Conservation (phyloP, 2,797 vertebrate genomes). For the Rhinella marina region DNA sequence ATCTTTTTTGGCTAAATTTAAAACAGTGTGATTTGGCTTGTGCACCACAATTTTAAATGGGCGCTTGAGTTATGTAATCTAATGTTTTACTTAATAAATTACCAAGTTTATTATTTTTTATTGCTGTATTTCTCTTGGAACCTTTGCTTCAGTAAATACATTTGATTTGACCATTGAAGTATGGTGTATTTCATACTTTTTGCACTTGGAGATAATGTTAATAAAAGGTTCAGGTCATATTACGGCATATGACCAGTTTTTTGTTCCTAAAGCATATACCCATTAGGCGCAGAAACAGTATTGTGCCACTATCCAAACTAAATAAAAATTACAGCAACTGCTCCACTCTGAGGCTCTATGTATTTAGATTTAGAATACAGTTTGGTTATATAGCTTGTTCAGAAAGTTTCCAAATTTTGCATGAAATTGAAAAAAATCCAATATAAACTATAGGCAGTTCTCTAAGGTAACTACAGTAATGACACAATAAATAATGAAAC, state of each 20-base stretch:
- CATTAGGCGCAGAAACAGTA: background rate
- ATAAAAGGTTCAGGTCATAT: background rate
- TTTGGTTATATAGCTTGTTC: background rate
- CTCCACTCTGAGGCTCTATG: background rate
- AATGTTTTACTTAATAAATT: slow-evolving; percentile 45
- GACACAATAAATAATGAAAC: slow-evolving; percentile 36
- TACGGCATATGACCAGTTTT: background rate
- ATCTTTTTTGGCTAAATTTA: slow-evolving; percentile 10
- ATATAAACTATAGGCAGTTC: background rate
- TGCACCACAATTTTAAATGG: background rate
- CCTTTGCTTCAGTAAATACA: slow-evolving; percentile 3
- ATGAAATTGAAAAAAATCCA: background rate
- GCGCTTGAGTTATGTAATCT: slow-evolving; percentile 21
- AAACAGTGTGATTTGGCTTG: slow-evolving; percentile 25
- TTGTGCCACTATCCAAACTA: background rate
- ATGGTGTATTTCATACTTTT: background rate
- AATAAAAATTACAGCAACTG: background rate
- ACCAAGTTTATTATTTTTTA: slow-evolving; percentile 40
- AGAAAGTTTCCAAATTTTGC: background rate
- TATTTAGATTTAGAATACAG: background rate
- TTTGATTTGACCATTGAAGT: slow-evolving; percentile 20
- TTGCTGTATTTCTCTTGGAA: slow-evolving; percentile 28
- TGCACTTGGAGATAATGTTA: background rate
- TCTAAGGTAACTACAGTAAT: slow-evolving; percentile 13
- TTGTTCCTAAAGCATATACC: no score